A percentile compares a stretch with the other conserved stretches of the same genome.
phyloP scores from a whole-genome alignment of 2,113 vertebrate species.

The Campylorhamphus procurvoides region DNA sequence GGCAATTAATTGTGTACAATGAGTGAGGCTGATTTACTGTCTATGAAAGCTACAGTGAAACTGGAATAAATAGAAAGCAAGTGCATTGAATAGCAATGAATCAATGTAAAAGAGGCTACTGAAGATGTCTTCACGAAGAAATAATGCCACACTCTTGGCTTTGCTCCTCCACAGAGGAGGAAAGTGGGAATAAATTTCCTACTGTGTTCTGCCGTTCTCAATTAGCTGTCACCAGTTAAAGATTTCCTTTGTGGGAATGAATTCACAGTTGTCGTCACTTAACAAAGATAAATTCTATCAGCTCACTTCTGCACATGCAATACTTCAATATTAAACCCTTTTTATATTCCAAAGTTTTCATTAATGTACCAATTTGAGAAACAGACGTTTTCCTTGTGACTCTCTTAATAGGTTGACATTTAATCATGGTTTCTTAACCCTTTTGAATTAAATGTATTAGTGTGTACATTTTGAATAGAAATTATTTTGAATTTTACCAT shows the following conservation, averaged over 20 bases:
- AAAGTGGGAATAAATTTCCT: slow-evolving; percentile 37
- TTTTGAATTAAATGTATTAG: neutral
- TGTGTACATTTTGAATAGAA: neutral
- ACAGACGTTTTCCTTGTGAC: neutral
- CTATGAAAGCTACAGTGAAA: slow-evolving; percentile 21
- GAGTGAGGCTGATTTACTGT: slow-evolving; percentile 38
- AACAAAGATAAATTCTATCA: slow-evolving; percentile 31
- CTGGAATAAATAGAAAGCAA: slow-evolving; percentile 11
- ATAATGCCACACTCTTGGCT: slow-evolving; percentile 13
- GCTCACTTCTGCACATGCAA: neutral
- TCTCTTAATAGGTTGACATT: neutral
- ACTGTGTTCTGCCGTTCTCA: slow-evolving; percentile 20
- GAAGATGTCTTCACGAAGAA: slow-evolving; percentile 27
- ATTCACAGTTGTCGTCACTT: slow-evolving; percentile 26
- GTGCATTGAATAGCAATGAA: slow-evolving; percentile 44
- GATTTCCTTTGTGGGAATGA: slow-evolving; percentile 35
- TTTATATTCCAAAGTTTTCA: neutral
- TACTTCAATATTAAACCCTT: neutral
- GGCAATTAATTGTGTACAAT: slow-evolving; percentile 14
- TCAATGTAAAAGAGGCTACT: slow-evolving; percentile 39
- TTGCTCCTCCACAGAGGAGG: slow-evolving; percentile 2
- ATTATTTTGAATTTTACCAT: neutral
- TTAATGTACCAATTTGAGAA: slow-evolving; percentile 18
- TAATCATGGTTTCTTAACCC: neutral
- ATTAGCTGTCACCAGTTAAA: slow-evolving; percentile 50